Percentiles rank a stretch among this genome's conserved stretches.
Conservation (phyloP, 2,888 invertebrate genomes). For the Ectemnius continuus region DNA sequence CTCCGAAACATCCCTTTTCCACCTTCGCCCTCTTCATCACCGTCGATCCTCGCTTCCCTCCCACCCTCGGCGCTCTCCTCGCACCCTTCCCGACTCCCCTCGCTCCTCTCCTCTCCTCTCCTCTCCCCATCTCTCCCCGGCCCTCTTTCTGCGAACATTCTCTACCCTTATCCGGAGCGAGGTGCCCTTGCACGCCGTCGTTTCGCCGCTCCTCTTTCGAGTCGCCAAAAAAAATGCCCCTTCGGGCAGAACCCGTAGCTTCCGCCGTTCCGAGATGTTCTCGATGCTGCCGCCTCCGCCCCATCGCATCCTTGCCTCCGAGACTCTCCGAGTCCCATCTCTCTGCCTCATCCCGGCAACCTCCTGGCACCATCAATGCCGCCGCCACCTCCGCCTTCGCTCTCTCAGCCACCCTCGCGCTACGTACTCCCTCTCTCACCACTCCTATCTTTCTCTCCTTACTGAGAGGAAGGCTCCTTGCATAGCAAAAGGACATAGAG, state of each 20-base stretch:
- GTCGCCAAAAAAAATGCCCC: slow-evolving; percentile 55
- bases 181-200: slow-evolving; percentile 18
- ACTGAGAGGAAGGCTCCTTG: too few species aligned
- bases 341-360: too few species aligned
- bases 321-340: too few species aligned
- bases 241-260: slow-evolving; percentile 58
- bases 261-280: slow-evolving; percentile 60
- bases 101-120: slow-evolving; percentile 4
- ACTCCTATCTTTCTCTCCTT: neutral
- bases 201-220: slow-evolving; percentile 46
- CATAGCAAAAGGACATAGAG: too few species aligned
- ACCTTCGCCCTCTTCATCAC: slow-evolving; percentile 54
- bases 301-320: slow-evolving; percentile 29
- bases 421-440: slow-evolving; percentile 13
- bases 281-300: slow-evolving; percentile 39
- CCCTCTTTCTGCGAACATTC: slow-evolving; percentile 8
- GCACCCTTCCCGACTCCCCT: neutral
- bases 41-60: slow-evolving; percentile 31
- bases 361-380: slow-evolving; percentile 36
- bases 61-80: neutral
- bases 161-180: slow-evolving; percentile 27
- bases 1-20: slow-evolving; percentile 46
- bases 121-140: slow-evolving; percentile 15
- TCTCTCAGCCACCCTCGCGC: neutral
- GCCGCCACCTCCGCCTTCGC: slow-evolving; percentile 21